Evolutionary conservation across 2,888 invertebrate genomes (phyloP).

Genomic region (Dastarcus helophoroides): DNA sequence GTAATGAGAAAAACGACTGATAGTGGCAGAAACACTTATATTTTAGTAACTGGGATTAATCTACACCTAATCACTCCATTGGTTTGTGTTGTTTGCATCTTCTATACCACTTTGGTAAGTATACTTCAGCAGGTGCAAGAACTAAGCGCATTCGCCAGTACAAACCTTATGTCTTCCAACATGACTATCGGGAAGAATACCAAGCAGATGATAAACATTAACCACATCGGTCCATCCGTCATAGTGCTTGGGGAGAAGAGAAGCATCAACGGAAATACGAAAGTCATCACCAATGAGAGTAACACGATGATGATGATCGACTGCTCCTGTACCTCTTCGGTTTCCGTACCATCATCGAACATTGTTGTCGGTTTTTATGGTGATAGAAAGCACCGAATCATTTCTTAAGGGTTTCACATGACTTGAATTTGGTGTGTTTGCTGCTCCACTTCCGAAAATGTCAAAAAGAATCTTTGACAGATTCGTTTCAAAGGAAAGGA

Average conservation of each 20-base stretch:
- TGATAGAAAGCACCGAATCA: no score
- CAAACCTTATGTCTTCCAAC: slow-evolving; percentile 8
- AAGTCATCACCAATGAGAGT: neutral
- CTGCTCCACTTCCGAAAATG: no score
- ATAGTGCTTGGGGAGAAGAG: slow-evolving; percentile 2
- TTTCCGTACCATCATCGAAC: neutral
- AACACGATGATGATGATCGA: slow-evolving; percentile 3
- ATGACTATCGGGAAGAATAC: slow-evolving; percentile 3
- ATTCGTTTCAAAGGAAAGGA: no score
- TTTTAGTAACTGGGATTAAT: slow-evolving; percentile 70
- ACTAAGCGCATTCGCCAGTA: slow-evolving; percentile 4
- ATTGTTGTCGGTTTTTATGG: neutral
- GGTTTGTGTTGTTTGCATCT: slow-evolving; percentile 79
- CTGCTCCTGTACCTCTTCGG: neutral
- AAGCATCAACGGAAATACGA: slow-evolving; percentile 3
- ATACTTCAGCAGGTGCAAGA: neutral
- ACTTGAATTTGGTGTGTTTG: no score
- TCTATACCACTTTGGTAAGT: slow-evolving; percentile 81
- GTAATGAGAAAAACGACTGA: no score
- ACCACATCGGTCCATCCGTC: slow-evolving; percentile 5
- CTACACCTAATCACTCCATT: slow-evolving; percentile 68
- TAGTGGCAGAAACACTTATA: neutral
- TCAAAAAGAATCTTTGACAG: no score
- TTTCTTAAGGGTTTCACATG: no score
- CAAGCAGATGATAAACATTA: slow-evolving; percentile 6